phyloP scores from a whole-genome alignment of 2,113 vertebrate genomes.

The Aptenodytes forsteri region DNA sequence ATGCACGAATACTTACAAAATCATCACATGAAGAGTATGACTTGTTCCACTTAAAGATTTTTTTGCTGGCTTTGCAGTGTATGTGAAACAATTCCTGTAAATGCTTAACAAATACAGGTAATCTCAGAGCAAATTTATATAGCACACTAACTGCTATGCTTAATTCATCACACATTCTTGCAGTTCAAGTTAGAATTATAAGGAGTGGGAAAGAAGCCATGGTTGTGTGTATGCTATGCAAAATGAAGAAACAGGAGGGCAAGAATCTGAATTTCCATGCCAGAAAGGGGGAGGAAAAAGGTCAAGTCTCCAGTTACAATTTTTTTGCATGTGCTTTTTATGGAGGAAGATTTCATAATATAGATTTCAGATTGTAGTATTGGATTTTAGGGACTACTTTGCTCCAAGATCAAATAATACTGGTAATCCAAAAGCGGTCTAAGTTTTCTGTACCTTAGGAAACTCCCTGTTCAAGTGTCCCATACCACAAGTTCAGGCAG shows the following conservation, averaged over 20 bases:
- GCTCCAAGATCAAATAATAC: background rate
- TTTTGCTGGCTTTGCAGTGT: background rate
- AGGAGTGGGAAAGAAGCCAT: background rate
- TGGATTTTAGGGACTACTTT: background rate
- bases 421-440: background rate
- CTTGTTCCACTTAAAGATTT: background rate
- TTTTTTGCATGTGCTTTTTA: background rate
- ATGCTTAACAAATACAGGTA: background rate
- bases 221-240: background rate
- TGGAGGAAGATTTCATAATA: background rate
- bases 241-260: background rate
- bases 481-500: fast-evolving
- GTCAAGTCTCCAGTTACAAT: background rate
- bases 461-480: background rate
- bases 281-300: background rate
- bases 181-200: background rate
- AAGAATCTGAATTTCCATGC: background rate
- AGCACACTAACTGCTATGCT: background rate
- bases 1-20: background rate
- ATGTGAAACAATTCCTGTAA: background rate
- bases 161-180: background rate
- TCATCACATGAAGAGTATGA: background rate
- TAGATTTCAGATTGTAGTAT: background rate
- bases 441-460: background rate
- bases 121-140: background rate